Evolutionary conservation across 2,888 invertebrate genomes (phyloP), one percentile per base, ranked within the genome.

Genomic region (Nesidiocoris tenuis): DNA sequence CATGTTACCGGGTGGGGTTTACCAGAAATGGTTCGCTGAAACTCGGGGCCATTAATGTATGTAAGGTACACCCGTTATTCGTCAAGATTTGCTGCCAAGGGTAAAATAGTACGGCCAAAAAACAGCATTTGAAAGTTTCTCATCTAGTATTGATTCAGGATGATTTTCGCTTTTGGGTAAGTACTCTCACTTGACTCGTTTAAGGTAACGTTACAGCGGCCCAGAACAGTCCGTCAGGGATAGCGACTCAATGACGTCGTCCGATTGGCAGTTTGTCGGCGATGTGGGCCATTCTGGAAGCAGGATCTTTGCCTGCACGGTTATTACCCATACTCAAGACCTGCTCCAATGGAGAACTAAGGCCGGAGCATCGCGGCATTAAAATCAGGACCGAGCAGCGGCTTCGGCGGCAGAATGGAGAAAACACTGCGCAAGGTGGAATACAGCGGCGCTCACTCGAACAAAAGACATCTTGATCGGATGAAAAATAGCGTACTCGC

Each of bases 401-500:
- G 39, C 39, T 39, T 12, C 39, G 39, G 39, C 39, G 39, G 39
- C 12, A 39, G 39, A 39, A 39, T 39, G 39, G 39, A 39, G 39
- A 39, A 39, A 39, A 39, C 39, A 39, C 39, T 39, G 12, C 12
- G 39, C 39, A 39, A 39, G 39, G 39, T 39, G 39, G 39, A 39
- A 39, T 39, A 39, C 39, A 59, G 59, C 59, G 17, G 18, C 59
- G 59, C 3, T 55, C 54, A 70, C 59, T 22, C 70, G 57, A 70
- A 70, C 70, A 70, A 70, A 70, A 70, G 70, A 70, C 70, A 70
- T 70, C 70, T 70, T 70, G 70, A 70, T 59, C 70, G 59, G 23
- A 70, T 59, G 70, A 70, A 59, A 70, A 70, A 70, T 59, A 59
- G 70, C 24, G 57, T 59, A 19, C 25, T 57, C 24, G 25, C 19